Evolutionary conservation across 2,888 invertebrate genomes (phyloP).

Genomic region (Sceliomorpha sp.): DNA sequence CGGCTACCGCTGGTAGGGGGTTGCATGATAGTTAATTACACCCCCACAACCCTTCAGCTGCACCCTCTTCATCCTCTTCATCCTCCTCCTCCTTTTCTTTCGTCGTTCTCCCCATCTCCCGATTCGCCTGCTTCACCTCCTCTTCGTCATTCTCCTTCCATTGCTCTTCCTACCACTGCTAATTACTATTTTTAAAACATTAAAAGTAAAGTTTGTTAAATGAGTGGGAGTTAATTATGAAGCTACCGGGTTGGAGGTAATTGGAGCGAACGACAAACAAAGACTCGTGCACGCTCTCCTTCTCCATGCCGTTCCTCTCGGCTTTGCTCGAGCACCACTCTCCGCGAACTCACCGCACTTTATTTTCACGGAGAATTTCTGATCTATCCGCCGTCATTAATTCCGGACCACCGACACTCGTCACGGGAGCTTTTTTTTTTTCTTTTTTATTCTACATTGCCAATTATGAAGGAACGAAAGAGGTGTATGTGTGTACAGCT

Average conservation of each 20-base stretch:
- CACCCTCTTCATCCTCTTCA: constrained; percentile 57
- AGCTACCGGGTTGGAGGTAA: constrained; percentile 78
- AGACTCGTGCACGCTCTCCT: constrained; percentile 65
- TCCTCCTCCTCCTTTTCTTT: too few species aligned
- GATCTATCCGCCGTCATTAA: constrained; percentile 71
- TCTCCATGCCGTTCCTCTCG: constrained; percentile 42
- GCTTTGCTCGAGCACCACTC: constrained; percentile 48
- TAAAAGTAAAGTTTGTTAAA: constrained; percentile 81
- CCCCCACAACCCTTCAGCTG: constrained; percentile 69
- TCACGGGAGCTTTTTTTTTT: too few species aligned
- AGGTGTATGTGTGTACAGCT: constrained; percentile 28
- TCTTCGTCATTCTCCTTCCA: constrained; percentile 22
- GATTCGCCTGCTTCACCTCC: constrained; percentile 4
- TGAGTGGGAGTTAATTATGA: constrained; percentile 81
- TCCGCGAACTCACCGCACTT: constrained; percentile 59
- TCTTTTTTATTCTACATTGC: constrained; percentile 73
- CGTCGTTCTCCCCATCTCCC: constrained; percentile 14
- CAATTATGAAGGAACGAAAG: constrained; percentile 64
- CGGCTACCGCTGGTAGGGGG: constrained; percentile 76
- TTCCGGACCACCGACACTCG: constrained; percentile 67
- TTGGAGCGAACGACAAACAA: constrained; percentile 81
- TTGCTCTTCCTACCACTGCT: constrained; percentile 74
- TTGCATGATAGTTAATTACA: constrained; percentile 80
- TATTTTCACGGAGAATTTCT: constrained; percentile 74
- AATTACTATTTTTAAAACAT: constrained; percentile 81